Evolutionary conservation across 2,888 invertebrate genomes (phyloP), one percentile per base, ranked within the genome.

Genomic region (Drosophila bunnanda): DNA sequence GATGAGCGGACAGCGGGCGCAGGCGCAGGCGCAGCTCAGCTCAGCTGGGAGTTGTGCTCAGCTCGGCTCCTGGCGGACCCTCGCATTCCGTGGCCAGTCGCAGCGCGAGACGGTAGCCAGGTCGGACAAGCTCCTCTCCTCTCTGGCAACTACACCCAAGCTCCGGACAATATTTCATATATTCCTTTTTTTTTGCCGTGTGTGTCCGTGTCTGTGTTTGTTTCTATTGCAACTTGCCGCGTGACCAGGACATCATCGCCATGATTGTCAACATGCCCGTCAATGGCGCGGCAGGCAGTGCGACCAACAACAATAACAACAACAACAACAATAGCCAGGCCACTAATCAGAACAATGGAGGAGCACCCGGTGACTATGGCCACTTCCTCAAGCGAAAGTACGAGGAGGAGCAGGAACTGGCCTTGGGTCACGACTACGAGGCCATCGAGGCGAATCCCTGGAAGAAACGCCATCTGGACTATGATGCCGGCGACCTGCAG

Each of bases 361-460:
- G 38, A n/a, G 9, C 30, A 6, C 13, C 15, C 44, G 46, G 54
- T 57, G 91, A 91, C 28, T 91, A 85, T n/a, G 28, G 28, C 64
- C 91, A 86, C 65, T 92, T 88, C 64, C 77, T 92, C 7, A 92
- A 92, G 76, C 89, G 92, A 8, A 92, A 92, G 79, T 86, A 75
- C 53, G 85, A 82, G 10, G 64, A 75, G 50, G 62, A 62, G 8
- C 62, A 62, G 20, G 73, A 55, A 57, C 56, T 76, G 74, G 41
- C 79, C 39, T 46, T 78, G 78, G 58, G 48, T 0, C 58, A 82
- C 76, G 65, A 89, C 10, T 79, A 77, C 53, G 78, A 82, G 39
- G 73, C 65, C 36, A 66, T 79, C n/a, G 78, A 77, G 28, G 38
- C 77, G 5, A 89, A 82, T 70, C 79, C 80, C 1, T 90, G 90